Evolutionary conservation across 2,797 vertebrate species (phyloP).

Genomic region (Hylomyscus alleni): DNA sequence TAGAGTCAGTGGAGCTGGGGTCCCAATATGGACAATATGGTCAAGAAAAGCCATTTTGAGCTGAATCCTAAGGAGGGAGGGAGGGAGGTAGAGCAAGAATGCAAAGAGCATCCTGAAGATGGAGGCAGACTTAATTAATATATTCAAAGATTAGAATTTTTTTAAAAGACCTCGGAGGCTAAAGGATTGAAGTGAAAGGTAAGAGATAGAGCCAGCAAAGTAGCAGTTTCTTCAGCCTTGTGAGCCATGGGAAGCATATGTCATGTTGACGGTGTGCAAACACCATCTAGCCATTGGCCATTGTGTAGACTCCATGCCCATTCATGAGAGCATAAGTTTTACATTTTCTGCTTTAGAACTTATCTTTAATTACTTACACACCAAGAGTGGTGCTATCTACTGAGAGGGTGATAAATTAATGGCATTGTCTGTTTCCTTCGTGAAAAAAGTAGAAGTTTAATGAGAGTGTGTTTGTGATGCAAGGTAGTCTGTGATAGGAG

Average conservation of each 20-base stretch:
- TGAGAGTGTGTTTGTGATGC: constrained; percentile 31
- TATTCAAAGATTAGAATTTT: constrained; percentile 23
- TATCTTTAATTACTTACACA: constrained; percentile 68
- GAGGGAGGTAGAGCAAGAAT: not conserved
- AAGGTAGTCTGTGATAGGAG: constrained; percentile 24
- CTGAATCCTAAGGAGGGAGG: constrained; percentile 2
- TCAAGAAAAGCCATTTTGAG: not conserved
- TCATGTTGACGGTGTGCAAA: constrained; percentile 63
- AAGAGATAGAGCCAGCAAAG: constrained; percentile 18
- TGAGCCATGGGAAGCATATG: constrained; percentile 58
- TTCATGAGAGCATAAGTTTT: constrained; percentile 45
- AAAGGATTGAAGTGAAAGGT: not conserved
- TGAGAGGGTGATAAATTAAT: constrained; percentile 44
- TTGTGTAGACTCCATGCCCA: constrained; percentile 27
- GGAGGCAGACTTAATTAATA: not conserved
- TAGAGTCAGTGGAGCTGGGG: constrained; percentile 24
- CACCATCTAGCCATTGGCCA: constrained; percentile 67
- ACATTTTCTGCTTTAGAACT: constrained; percentile 49
- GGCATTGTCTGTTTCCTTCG: not conserved
- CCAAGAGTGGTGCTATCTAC: not conserved
- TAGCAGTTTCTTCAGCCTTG: constrained; percentile 55
- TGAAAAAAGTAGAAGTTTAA: not conserved
- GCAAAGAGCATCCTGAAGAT: not conserved
- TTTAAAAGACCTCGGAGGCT: not conserved
- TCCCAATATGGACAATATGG: not conserved